phyloP scores from a whole-genome alignment of 2,888 invertebrate species.

The Carabus problematicus region DNA sequence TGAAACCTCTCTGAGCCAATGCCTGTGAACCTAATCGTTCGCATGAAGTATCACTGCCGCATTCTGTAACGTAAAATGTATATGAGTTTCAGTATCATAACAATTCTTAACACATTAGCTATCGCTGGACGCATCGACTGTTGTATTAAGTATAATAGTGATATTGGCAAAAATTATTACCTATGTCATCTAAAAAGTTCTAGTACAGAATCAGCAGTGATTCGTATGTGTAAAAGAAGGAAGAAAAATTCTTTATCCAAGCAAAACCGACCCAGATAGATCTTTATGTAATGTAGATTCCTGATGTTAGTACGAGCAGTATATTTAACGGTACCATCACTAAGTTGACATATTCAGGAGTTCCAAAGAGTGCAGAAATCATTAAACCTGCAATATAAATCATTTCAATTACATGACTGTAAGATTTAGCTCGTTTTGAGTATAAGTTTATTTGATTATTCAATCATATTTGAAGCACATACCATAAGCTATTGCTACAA shows the following conservation, averaged over 20 bases:
- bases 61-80: not conserved
- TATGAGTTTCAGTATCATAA: too few species aligned
- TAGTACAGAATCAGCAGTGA: constrained; percentile 74
- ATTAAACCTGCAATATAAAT: constrained; percentile 63
- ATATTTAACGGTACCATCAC: constrained; percentile 75
- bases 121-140: too few species aligned
- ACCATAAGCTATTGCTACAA: constrained; percentile 15
- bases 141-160: constrained; percentile 19
- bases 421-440: not conserved
- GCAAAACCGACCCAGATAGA: constrained; percentile 64
- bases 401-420: constrained; percentile 47
- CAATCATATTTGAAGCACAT: not conserved
- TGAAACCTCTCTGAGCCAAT: constrained; percentile 7
- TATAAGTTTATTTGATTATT: not conserved
- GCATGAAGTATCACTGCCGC: not conserved
- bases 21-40: not conserved
- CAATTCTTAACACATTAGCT: too few species aligned
- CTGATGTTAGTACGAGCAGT: constrained; percentile 71
- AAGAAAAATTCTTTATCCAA: constrained; percentile 71
- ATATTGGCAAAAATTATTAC: constrained; percentile 52
- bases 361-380: constrained; percentile 73
- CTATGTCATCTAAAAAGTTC: constrained; percentile 67
- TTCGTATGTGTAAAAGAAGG: constrained; percentile 75
- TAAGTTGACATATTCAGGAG: constrained; percentile 70
- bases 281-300: constrained; percentile 70